These are phyloP conservation scores for Halcyon chelicuti DNA, from an alignment of 2,797 vertebrate genomes.

Conservation along the genomic window DNA sequence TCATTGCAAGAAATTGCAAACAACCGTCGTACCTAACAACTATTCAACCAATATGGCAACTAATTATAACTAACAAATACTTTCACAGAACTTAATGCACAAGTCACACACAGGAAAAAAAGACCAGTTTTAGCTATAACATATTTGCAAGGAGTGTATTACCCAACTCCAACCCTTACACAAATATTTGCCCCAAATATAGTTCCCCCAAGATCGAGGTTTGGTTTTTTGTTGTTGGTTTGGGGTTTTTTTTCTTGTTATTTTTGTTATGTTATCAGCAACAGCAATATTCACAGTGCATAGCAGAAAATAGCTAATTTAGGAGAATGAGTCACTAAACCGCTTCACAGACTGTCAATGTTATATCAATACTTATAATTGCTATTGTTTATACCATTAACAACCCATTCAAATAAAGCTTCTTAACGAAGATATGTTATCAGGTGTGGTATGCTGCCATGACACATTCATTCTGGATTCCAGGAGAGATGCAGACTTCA, in stretches of 20 bases:
- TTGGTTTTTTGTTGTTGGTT: neutral
- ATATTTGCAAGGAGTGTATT: neutral
- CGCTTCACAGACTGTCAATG: conserved; percentile 2
- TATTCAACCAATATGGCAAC: neutral
- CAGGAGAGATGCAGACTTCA: conserved; percentile 16
- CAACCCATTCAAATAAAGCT: conserved; percentile 27
- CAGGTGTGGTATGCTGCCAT: neutral
- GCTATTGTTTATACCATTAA: conserved; percentile 46
- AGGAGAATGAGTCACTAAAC: conserved; percentile 31
- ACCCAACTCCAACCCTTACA: neutral
- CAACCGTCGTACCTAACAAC: neutral
- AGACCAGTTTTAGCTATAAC: neutral
- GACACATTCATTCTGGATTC: conserved; percentile 13
- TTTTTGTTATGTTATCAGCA: conserved; percentile 2
- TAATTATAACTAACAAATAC: neutral
- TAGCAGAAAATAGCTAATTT: conserved; percentile 14
- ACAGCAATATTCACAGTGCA: neutral
- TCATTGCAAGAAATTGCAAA: neutral
- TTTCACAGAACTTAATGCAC: neutral
- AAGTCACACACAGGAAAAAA: neutral
- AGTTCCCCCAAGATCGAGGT: neutral
- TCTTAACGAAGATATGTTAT: neutral
- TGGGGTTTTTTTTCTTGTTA: neutral
- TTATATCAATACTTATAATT: conserved; percentile 49
- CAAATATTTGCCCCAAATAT: conserved; percentile 1